Evolutionary conservation across 2,888 invertebrate species (phyloP), one percentile per base, ranked within the genome.

Genomic region (Rhabditoides inermis): DNA sequence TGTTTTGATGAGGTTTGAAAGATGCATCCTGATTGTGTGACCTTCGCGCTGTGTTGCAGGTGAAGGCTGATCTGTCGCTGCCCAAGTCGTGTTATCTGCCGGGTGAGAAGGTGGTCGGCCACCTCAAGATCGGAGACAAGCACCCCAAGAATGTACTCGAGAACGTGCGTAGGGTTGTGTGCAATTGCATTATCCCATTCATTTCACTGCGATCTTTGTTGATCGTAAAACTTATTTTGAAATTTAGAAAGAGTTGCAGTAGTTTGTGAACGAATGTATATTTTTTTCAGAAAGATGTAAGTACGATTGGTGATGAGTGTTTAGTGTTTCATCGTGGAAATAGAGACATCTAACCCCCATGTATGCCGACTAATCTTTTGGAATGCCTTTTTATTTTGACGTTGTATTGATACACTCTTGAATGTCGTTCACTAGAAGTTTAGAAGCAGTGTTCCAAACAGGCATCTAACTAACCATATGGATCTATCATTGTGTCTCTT

Each of bases 41-140:
- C n/a, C n/a, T n/a, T n/a, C n/a, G n/a, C n/a, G n/a, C n/a, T n/a
- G n/a, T 15, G 10, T 53, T 49, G 22, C 60, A 71, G 60, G 44
- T 74, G n/a, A 37, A 57, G n/a, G 67, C 68, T 2, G 66, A 65
- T 30, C 49, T 73, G 20, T 42, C 53, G 1, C 59, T 73, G 12
- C 63, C 71, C n/a, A 72, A 72, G 44, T 61, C 64, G 20, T 66
- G 62, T 30, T 73, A 63, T 58, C 40, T 61, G 10, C 70, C 73
- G 0, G 74, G 74, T 27, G 73, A 73, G 25, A 52, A 61, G 15
- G 59, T 73, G 4, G 53, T 60, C 49, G 73, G 69, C 35, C 52
- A 53, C 18, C 49, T 73, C 47, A 63, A 59, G 41, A 56, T 68
- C 40, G 60, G 63, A 40, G 64, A 55, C 53, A 64, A 66, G 53